Evolutionary conservation across 2,113 vertebrate species (phyloP), one percentile per base, ranked within the genome.

Genomic region (Mystacornis crossleyi): DNA sequence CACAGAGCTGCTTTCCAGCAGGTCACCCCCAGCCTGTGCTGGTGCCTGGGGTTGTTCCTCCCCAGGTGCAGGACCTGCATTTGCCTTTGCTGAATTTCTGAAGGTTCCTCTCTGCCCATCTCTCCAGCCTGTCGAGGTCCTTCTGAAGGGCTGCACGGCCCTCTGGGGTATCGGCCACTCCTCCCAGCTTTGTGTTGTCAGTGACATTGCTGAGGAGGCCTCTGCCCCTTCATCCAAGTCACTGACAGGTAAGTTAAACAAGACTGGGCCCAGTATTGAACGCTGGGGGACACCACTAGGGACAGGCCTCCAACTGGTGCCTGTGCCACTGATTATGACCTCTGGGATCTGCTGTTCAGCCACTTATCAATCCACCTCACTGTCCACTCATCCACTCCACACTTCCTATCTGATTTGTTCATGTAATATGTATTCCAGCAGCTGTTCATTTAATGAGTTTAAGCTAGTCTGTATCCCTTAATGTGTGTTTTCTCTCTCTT

Each of bases 261-360:
- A 6, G 12, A 24, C 19, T 13, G 10, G 42, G 9, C 24, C 12
- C 29, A 13, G 3, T 23, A 2, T 0, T 54, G 50, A 14, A n/a
- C 42, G 19, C 17, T 24, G 25, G 12, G 31, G 1, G 5, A 1
- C 42, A 40, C 5, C 50, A 29, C 0, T 1, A 47, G 2, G 0
- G 0, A 58, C 9, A 43, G 4, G 8, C 4, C 31, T 36, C 25
- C 36, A 21, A 5, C 19, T 11, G 0, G 34, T 40, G 0, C 7
- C 43, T 50, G 21, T 23, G 1, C 7, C 20, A 25, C 4, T 38
- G 69, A 54, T 45, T 73, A 18, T 7, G 7, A 72, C 17, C 12
- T 62, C 17, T 66, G 42, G 20, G 21, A 29, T 40, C n/a, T 28
- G 14, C 34, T 19, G 3, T 25, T 34, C 1, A 4, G 31, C 2